Evolutionary conservation across 2,113 vertebrate genomes (phyloP).

Genomic region (Xiphophorus couchianus): DNA sequence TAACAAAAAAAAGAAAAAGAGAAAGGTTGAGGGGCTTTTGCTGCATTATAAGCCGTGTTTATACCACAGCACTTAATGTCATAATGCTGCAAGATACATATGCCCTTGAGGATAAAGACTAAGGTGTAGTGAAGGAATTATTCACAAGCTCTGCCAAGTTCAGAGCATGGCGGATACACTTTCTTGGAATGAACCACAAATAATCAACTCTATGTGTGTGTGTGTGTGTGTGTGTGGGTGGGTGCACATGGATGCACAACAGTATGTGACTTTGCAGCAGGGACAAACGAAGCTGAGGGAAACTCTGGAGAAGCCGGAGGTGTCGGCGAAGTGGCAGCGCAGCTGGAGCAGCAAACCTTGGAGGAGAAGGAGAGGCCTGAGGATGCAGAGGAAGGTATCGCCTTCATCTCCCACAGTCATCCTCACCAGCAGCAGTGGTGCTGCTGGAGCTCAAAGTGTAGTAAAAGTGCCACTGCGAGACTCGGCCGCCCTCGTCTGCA

Average conservation of each 20-base stretch:
- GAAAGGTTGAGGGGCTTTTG: conserved; percentile 21
- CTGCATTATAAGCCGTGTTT: conserved; percentile 30
- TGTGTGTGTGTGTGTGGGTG: too few species aligned
- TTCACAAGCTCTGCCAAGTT: conserved; percentile 69
- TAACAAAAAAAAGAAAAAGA: neutral
- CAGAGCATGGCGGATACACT: conserved; percentile 52
- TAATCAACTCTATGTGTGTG: conserved; percentile 25
- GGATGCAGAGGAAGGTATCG: conserved; percentile 89
- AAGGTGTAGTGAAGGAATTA: conserved; percentile 54
- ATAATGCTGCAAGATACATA: conserved; percentile 64
- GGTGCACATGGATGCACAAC: conserved; percentile 53
- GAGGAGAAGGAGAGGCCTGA: conserved; percentile 92
- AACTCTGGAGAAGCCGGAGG: conserved; percentile 75
- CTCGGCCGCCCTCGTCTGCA: conserved; percentile 49
- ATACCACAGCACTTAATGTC: conserved; percentile 43
- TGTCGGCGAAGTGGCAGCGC: conserved; percentile 85
- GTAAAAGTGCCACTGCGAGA: conserved; percentile 9
- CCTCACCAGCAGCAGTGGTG: conserved; percentile 21
- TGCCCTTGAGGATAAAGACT: conserved; percentile 75
- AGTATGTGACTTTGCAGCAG: conserved; percentile 82
- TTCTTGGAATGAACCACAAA: conserved; percentile 51
- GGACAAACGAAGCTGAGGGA: conserved; percentile 85
- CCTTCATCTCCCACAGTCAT: conserved; percentile 6
- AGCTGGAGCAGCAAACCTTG: conserved; percentile 88
- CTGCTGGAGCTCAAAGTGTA: neutral